A percentile compares a stretch with the other conserved stretches of the same genome.
These are phyloP conservation scores for Toxotes jaculatrix DNA, from an alignment of 2,113 vertebrate species.

Conservation along the genomic window DNA sequence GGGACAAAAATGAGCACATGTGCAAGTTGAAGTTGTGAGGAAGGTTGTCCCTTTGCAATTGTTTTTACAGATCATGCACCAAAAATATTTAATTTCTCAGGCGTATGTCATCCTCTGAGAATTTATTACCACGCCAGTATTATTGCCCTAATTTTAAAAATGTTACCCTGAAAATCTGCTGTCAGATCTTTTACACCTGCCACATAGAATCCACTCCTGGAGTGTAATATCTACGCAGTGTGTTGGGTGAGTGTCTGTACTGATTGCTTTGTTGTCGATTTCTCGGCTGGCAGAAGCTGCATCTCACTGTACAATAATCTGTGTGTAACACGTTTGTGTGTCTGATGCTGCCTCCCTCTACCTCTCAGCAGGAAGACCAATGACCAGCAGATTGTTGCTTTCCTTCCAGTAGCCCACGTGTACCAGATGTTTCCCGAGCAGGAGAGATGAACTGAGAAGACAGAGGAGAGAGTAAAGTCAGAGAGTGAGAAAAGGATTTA, in stretches of 20 bases:
- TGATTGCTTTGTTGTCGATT: neutral
- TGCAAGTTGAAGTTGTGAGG: conserved; percentile 11
- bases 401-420: conserved; percentile 98
- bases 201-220: neutral
- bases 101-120: neutral
- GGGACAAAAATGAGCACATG: conserved; percentile 37
- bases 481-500: no score
- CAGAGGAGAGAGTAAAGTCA: neutral
- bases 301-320: neutral
- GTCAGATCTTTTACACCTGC: conserved; percentile 4
- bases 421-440: conserved; percentile 90
- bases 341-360: conserved; percentile 66
- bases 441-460: conserved; percentile 88
- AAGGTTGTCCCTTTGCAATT: conserved; percentile 19
- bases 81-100: neutral
- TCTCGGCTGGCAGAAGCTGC: neutral
- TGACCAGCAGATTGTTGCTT: conserved; percentile 89
- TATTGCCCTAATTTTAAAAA: neutral
- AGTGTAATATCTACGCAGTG: neutral
- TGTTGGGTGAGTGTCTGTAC: neutral
- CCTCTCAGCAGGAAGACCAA: conserved; percentile 94
- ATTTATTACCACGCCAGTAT: conserved; percentile 1
- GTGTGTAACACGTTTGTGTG: neutral
- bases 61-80: conserved; percentile 44
- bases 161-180: neutral